Evolutionary conservation across 2,797 vertebrate genomes (phyloP).

Genomic region (Myotis vivesi): DNA sequence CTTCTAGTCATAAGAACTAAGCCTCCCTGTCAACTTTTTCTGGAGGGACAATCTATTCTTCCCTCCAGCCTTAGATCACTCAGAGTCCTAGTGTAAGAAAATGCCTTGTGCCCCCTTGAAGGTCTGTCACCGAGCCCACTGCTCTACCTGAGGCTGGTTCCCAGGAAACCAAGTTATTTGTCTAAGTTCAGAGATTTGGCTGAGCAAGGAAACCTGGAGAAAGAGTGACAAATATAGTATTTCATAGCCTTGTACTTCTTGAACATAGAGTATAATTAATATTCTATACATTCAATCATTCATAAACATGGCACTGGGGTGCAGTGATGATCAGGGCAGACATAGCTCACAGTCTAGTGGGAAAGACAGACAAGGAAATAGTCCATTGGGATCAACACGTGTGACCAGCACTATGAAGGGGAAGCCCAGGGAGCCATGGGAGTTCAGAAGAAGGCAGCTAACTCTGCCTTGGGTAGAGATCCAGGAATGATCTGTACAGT

Average conservation of each 20-base stretch:
- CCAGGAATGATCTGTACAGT: not conserved
- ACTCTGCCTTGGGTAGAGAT: not conserved
- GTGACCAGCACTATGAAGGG: not conserved
- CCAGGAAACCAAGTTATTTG: not conserved
- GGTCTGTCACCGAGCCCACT: not conserved
- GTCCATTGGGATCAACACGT: not conserved
- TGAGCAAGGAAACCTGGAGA: not conserved
- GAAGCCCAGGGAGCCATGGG: not conserved
- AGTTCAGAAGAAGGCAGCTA: not conserved
- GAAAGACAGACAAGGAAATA: not conserved
- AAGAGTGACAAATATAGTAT: not conserved
- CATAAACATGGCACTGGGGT: not conserved
- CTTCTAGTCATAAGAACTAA: not conserved
- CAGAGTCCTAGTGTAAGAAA: not conserved
- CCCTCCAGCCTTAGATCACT: not conserved
- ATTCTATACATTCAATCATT: not conserved
- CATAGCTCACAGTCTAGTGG: not conserved
- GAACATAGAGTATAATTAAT: slow-evolving; percentile 8
- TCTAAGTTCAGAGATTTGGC: not conserved
- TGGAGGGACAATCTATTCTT: not conserved
- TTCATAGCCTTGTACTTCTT: not conserved
- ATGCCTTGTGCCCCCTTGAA: not conserved
- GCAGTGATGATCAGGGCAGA: not conserved
- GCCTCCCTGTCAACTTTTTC: not conserved
- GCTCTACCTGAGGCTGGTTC: not conserved